Evolutionary conservation across 2,888 invertebrate genomes (phyloP).

Genomic region (Drosophila percnosoma): DNA sequence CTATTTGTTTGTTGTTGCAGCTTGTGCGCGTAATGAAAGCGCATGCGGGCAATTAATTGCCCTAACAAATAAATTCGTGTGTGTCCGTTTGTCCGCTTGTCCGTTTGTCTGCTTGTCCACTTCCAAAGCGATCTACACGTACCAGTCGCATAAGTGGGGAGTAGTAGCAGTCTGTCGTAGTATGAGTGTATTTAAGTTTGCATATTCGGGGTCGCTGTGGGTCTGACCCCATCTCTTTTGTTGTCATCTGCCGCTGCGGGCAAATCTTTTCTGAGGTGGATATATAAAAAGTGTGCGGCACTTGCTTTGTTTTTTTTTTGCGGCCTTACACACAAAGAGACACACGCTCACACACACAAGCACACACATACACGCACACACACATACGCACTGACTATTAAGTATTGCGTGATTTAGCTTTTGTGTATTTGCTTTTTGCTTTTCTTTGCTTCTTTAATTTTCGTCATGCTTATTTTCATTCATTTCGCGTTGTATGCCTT

Average conservation of each 20-base stretch:
- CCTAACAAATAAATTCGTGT: conserved; percentile 61
- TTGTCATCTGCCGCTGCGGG: conserved; percentile 37
- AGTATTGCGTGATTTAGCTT: conserved; percentile 44
- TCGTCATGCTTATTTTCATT: conserved; percentile 62
- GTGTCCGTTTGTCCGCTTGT: conserved; percentile 2
- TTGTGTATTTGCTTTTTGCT: conserved; percentile 22
- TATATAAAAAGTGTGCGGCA: conserved; percentile 16
- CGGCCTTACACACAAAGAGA: conserved; percentile 18
- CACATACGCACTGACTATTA: conserved; percentile 10
- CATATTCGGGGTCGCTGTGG: conserved; percentile 28
- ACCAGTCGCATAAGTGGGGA: neutral
- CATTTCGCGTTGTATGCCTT: conserved; percentile 53
- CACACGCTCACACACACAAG: neutral
- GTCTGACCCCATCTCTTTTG: conserved; percentile 25
- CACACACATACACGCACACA: conserved; percentile 6
- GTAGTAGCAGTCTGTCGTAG: neutral
- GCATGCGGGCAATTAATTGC: conserved; percentile 76
- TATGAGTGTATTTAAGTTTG: conserved; percentile 18
- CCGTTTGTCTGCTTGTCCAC: conserved; percentile 21
- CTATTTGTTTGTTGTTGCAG: conserved; percentile 14
- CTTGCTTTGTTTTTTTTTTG: conserved; percentile 32
- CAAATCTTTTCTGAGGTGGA: conserved; percentile 33
- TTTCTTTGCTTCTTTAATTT: conserved; percentile 33
- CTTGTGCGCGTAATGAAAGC: conserved; percentile 67
- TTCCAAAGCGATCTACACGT: conserved; percentile 8